Conservation (phyloP, 2,888 invertebrate genomes). For the Laspeyria flexula region DNA sequence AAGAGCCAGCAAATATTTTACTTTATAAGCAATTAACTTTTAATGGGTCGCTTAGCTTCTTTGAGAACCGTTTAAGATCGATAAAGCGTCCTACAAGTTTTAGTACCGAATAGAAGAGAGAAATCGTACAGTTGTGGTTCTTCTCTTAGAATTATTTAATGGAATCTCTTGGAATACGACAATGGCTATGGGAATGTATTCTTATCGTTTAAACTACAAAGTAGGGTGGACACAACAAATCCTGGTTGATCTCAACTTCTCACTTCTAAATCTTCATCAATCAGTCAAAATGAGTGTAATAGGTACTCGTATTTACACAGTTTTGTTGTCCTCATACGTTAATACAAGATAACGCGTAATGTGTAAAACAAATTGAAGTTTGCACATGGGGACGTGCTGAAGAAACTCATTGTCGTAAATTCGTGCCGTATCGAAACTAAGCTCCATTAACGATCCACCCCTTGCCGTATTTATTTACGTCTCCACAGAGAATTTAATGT, state of each 20-base stretch:
- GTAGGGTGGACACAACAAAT: background rate
- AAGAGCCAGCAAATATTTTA: background rate
- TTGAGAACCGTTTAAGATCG: background rate
- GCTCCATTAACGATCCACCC: conserved; percentile 48
- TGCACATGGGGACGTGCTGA: conserved; percentile 50
- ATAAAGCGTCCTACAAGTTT: background rate
- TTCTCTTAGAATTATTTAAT: conserved; percentile 1
- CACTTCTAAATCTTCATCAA: background rate
- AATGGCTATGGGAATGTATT: background rate
- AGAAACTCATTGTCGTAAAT: conserved; percentile 61
- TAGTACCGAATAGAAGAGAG: background rate
- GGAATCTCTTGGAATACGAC: no score
- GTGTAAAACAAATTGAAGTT: conserved; percentile 37
- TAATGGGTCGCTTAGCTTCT: background rate
- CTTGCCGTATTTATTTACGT: conserved; percentile 26
- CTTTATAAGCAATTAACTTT: conserved; percentile 1
- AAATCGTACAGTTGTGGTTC: background rate
- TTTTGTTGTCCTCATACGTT: background rate
- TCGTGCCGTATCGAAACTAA: conserved; percentile 59
- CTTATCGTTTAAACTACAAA: background rate
- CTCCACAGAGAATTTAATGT: conserved; percentile 16
- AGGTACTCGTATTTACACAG: no score
- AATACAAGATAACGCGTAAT: conserved; percentile 17
- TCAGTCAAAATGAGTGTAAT: no score
- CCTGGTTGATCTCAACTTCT: background rate